A percentile compares a stretch with the other conserved stretches of the same genome.
These are phyloP conservation scores for Anthopleura xanthogrammica DNA, from an alignment of 92 coral and sea anemone genomes.

Conservation along the genomic window DNA sequence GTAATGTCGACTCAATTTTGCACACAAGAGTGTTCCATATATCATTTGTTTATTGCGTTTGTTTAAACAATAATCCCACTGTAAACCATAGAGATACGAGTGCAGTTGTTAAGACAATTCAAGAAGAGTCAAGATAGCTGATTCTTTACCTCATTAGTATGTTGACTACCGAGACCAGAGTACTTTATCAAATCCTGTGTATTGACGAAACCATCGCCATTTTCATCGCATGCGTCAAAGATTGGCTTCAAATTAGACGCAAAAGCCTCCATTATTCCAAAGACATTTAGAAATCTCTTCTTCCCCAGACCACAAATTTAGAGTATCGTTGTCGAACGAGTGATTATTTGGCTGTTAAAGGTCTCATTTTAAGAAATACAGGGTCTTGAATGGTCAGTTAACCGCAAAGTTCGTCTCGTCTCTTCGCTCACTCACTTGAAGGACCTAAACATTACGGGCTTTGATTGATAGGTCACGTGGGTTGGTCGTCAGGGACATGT, in stretches of 20 bases:
- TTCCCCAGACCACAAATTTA: slow-evolving; percentile 7
- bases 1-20: background rate
- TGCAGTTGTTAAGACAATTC: slow-evolving; percentile 1
- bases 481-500: background rate
- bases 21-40: background rate
- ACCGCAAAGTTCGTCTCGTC: slow-evolving; percentile 21
- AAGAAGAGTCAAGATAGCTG: background rate
- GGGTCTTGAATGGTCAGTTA: slow-evolving; percentile 19
- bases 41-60: slow-evolving; percentile 31
- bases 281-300: slow-evolving; percentile 24
- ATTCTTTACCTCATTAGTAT: slow-evolving; percentile 71
- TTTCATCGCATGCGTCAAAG: slow-evolving; percentile 94
- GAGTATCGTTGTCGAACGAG: background rate
- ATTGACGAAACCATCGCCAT: slow-evolving; percentile 98
- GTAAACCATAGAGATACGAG: slow-evolving; percentile 3
- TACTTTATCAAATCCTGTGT: slow-evolving; percentile 86
- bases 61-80: background rate
- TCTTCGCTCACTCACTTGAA: slow-evolving; percentile 23
- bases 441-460: slow-evolving; percentile 46
- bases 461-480: slow-evolving; percentile 92
- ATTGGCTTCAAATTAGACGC: slow-evolving; percentile 78
- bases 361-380: slow-evolving; percentile 3
- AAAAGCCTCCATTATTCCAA: slow-evolving; percentile 54
- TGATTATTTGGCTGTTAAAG: background rate
- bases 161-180: slow-evolving; percentile 67